Evolutionary conservation across 2,888 invertebrate genomes (phyloP).

Genomic region (Encarsia formosa): DNA sequence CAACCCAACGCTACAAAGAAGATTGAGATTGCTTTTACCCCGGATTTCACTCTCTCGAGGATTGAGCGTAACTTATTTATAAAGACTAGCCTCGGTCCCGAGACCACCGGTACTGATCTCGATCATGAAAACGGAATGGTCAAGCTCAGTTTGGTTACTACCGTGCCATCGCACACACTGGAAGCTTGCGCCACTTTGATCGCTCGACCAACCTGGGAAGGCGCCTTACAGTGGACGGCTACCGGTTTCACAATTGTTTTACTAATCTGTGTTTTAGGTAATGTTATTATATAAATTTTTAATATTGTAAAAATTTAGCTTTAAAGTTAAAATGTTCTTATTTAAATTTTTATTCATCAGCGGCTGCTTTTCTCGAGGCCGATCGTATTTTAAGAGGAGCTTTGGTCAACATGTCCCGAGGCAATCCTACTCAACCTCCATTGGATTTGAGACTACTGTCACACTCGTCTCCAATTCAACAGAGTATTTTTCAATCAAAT

Average conservation of each 20-base stretch:
- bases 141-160: constrained; percentile 45
- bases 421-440: constrained; percentile 58
- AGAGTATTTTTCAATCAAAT: constrained; percentile 1
- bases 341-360: constrained; percentile 28
- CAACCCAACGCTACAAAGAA: constrained; percentile 69
- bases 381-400: constrained; percentile 63
- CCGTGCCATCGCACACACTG: constrained; percentile 62
- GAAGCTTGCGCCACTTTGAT: constrained; percentile 66
- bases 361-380: constrained; percentile 69
- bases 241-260: constrained; percentile 60
- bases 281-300: not conserved
- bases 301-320: not conserved
- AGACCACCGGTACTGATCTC: constrained; percentile 2
- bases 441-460: constrained; percentile 58
- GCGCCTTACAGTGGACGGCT: constrained; percentile 62
- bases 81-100: constrained; percentile 57
- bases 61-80: constrained; percentile 64
- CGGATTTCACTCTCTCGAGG: constrained; percentile 78
- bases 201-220: constrained; percentile 75
- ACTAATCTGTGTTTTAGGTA: constrained; percentile 59
- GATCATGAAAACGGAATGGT: constrained; percentile 35
- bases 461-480: constrained; percentile 48
- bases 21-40: constrained; percentile 83
- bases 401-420: constrained; percentile 53
- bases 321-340: not conserved